phyloP scores from a whole-genome alignment of 2,113 vertebrate genomes.

The Herpailurus yagouaroundi region DNA sequence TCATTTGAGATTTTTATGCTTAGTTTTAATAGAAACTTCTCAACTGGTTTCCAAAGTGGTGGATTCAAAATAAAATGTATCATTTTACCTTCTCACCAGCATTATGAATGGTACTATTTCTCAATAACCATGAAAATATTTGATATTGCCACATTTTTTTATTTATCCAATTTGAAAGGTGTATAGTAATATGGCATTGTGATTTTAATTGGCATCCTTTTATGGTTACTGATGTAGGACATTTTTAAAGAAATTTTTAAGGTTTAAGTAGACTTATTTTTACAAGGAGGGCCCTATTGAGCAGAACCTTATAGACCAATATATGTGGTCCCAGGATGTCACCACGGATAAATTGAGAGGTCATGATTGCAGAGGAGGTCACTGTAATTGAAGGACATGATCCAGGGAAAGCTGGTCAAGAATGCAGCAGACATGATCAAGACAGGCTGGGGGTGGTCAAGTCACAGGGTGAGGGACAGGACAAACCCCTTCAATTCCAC shows the following conservation, averaged over 20 bases:
- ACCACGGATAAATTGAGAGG: background rate
- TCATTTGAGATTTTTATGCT: background rate
- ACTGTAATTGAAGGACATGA: background rate
- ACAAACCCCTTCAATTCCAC: background rate
- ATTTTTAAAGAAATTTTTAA: background rate
- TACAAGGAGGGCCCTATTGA: background rate
- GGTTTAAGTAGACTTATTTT: background rate
- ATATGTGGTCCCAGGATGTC: background rate
- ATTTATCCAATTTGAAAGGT: background rate
- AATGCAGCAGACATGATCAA: background rate
- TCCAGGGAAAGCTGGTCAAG: background rate
- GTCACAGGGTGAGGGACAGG: background rate
- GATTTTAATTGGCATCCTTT: background rate
- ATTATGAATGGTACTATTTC: background rate
- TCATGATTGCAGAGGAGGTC: background rate
- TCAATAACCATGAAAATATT: background rate
- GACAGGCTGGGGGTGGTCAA: background rate
- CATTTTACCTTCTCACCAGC: background rate
- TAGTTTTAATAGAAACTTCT: background rate
- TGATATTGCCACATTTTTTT: background rate
- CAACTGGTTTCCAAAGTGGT: background rate
- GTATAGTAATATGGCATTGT: background rate
- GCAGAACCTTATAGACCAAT: background rate
- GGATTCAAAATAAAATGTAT: background rate
- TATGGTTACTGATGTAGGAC: background rate